Conservation (phyloP, 2,797 vertebrate species). For the Smutsia gigantea region DNA sequence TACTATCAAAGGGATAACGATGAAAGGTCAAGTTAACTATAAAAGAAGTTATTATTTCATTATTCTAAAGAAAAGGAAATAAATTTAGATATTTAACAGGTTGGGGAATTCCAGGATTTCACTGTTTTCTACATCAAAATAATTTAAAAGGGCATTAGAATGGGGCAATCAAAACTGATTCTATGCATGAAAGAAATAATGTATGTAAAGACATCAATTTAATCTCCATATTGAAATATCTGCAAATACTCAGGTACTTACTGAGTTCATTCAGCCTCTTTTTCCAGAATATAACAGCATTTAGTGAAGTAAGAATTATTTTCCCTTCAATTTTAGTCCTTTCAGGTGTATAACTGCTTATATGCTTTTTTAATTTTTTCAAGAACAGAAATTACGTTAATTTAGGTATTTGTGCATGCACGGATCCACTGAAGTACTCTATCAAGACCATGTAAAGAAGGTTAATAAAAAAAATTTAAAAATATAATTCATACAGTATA, state of each 20-base stretch:
- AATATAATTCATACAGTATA: neutral
- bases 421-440: neutral
- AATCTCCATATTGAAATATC: conserved; percentile 18
- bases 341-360: conserved; percentile 33
- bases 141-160: neutral
- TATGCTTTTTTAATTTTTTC: conserved; percentile 21
- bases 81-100: conserved; percentile 42
- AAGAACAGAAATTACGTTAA: conserved; percentile 47
- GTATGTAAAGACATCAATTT: neutral
- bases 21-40: conserved; percentile 54
- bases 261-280: neutral
- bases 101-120: conserved; percentile 37
- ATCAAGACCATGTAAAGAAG: neutral
- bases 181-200: neutral
- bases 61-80: conserved; percentile 50
- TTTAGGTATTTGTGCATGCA: neutral
- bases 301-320: conserved; percentile 55
- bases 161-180: neutral
- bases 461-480: conserved; percentile 37
- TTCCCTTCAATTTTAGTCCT: conserved; percentile 53
- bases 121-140: neutral
- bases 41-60: conserved; percentile 64
- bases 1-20: conserved; percentile 50
- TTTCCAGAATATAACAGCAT: neutral
- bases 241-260: neutral